phyloP scores from a whole-genome alignment of 2,797 vertebrate genomes.

The Catamblyrhynchus diadema region DNA sequence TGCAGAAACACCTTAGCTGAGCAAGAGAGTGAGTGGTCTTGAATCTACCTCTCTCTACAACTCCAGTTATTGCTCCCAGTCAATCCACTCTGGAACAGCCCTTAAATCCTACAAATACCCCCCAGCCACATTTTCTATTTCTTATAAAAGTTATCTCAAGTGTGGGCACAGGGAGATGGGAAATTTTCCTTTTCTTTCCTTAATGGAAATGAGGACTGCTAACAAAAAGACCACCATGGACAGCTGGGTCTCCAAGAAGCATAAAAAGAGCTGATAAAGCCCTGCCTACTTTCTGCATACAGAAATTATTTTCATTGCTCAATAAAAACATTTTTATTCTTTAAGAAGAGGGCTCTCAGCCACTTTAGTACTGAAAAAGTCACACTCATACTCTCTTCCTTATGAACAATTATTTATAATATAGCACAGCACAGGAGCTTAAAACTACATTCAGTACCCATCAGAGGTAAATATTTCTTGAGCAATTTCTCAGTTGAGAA shows the following conservation, averaged over 20 bases:
- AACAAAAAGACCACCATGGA: background rate
- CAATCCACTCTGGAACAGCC: background rate
- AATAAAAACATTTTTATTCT: background rate
- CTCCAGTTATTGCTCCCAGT: background rate
- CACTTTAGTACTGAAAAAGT: background rate
- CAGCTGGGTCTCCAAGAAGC: background rate
- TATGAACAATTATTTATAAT: background rate
- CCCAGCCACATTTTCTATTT: background rate
- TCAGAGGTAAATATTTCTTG: background rate
- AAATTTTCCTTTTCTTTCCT: constrained; percentile 5
- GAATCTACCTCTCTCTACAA: background rate
- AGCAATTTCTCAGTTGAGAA: background rate
- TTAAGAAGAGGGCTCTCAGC: background rate
- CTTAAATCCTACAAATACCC: background rate
- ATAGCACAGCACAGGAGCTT: background rate
- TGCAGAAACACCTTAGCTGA: background rate
- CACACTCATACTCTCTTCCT: background rate
- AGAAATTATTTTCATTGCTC: background rate
- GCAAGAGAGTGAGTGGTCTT: background rate
- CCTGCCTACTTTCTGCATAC: background rate
- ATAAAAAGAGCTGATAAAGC: background rate
- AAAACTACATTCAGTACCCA: background rate
- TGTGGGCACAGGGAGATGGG: background rate
- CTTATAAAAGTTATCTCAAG: constrained; percentile 27
- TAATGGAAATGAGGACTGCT: background rate